Evolutionary conservation across 2,888 invertebrate genomes (phyloP).

Genomic region (Tipula unca): DNA sequence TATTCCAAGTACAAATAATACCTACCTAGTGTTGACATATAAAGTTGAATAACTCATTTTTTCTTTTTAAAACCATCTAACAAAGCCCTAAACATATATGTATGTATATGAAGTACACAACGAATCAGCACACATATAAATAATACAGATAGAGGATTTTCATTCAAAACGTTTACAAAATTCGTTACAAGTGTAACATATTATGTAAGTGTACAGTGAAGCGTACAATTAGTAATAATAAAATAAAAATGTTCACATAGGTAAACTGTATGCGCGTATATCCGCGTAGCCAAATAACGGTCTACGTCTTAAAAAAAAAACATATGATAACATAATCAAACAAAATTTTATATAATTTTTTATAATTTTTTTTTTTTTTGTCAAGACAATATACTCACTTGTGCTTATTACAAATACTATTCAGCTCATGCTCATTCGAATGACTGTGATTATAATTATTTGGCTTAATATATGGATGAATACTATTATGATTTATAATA

Average conservation of each 20-base stretch:
- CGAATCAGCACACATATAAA: neutral
- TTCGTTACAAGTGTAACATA: neutral
- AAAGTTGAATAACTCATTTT: neutral
- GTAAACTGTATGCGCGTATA: neutral
- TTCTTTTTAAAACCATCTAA: neutral
- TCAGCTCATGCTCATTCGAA: conserved; percentile 32
- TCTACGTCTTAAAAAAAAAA: neutral
- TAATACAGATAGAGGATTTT: neutral
- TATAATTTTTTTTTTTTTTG: neutral
- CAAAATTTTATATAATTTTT: neutral
- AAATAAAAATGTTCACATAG: neutral
- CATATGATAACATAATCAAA: neutral
- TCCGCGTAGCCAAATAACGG: too few species aligned
- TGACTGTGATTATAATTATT: conserved; percentile 24
- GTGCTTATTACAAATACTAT: conserved; percentile 23
- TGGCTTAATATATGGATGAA: conserved; percentile 35
- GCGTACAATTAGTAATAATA: neutral
- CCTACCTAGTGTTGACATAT: neutral
- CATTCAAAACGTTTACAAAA: neutral
- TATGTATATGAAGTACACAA: neutral
- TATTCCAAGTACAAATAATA: neutral
- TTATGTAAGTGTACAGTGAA: too few species aligned
- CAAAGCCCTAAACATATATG: neutral
- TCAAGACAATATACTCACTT: neutral
- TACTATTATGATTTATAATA: conserved; percentile 32